These are phyloP conservation scores for Zaprionus tsacasi DNA, from an alignment of 1,140 invertebrate species.

Conservation along the genomic window DNA sequence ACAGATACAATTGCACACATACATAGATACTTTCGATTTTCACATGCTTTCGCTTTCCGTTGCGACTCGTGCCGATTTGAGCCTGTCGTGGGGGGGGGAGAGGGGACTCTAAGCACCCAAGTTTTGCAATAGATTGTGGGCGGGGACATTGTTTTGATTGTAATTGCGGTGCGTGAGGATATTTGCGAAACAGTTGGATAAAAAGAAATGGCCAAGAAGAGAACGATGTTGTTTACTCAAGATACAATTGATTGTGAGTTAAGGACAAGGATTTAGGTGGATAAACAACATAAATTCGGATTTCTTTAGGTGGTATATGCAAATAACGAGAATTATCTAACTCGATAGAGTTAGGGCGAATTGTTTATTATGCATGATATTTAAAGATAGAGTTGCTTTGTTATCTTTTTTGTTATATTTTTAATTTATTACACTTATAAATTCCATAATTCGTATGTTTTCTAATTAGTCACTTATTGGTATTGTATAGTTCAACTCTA, in stretches of 20 bases:
- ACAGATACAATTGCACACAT: conserved; percentile 31
- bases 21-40: conserved; percentile 60
- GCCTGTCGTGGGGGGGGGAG: neutral
- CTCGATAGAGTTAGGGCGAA: neutral
- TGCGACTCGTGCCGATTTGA: conserved; percentile 27
- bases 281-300: neutral
- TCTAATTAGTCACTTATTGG: no score
- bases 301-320: neutral
- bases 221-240: neutral
- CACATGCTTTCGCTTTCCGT: conserved; percentile 59
- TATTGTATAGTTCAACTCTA: no score
- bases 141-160: conserved; percentile 25
- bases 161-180: conserved; percentile 2
- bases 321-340: neutral
- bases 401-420: neutral
- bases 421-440: no score
- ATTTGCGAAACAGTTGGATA: conserved; percentile 14
- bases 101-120: neutral
- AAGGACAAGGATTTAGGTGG: neutral
- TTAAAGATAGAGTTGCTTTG: no score
- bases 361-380: neutral
- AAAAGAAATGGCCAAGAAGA: neutral
- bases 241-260: neutral
- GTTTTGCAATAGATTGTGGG: neutral
- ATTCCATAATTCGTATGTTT: conserved; percentile 13